Evolutionary conservation across 2,113 vertebrate genomes (phyloP).

Genomic region (Orthochromis indermauri): DNA sequence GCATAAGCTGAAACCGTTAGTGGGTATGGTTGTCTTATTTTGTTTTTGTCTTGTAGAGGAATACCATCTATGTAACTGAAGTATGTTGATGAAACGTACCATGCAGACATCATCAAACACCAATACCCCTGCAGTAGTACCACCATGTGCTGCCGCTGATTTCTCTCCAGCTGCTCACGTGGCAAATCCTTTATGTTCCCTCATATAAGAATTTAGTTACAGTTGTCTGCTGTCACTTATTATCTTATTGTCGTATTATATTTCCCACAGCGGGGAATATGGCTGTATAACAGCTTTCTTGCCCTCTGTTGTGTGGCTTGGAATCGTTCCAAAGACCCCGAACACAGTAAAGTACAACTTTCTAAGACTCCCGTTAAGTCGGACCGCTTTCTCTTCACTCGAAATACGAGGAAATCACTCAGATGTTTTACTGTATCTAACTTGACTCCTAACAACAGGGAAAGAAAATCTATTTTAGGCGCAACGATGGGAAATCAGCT

Average conservation of each 20-base stretch:
- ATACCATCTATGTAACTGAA: background rate
- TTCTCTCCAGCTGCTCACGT: background rate
- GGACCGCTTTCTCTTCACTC: constrained; percentile 62
- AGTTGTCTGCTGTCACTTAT: constrained; percentile 57
- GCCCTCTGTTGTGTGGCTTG: constrained; percentile 58
- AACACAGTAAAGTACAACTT: constrained; percentile 58
- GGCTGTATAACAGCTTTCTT: constrained; percentile 25
- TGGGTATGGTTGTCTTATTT: background rate
- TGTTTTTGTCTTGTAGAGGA: constrained; percentile 5
- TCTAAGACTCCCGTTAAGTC: constrained; percentile 46
- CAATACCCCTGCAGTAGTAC: constrained; percentile 9
- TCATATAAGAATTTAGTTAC: constrained; percentile 47
- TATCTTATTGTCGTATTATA: constrained; percentile 48
- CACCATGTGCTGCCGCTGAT: background rate
- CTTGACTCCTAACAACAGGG: constrained; percentile 29
- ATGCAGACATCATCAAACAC: background rate
- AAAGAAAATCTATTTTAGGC: constrained; percentile 43
- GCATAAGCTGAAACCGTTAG: constrained; percentile 18
- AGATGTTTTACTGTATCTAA: constrained; percentile 40
- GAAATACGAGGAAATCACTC: constrained; percentile 50
- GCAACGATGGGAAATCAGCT: constrained; percentile 47
- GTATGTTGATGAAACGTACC: background rate
- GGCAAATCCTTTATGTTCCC: constrained; percentile 30
- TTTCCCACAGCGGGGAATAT: constrained; percentile 41
- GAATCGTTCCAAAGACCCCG: constrained; percentile 57